Evolutionary conservation across 2,113 vertebrate genomes (phyloP), one percentile per base, ranked within the genome.

Genomic region (Steatornis caripensis): DNA sequence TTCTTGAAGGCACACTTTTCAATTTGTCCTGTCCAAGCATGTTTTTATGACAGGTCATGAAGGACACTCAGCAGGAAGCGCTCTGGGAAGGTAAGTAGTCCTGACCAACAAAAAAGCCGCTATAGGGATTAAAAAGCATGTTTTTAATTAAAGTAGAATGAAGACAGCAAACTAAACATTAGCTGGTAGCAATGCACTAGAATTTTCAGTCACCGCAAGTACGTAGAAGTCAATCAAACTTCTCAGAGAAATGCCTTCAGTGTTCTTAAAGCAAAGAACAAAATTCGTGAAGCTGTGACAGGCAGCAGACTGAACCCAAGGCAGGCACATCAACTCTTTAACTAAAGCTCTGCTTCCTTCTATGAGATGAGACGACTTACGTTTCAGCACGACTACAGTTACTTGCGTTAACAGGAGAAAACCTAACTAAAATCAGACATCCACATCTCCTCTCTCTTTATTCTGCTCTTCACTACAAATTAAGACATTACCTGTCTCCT

Each of bases 131-230:
- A 93, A 89, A 76, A 3, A n/a, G 86, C 77, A 83, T 69, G 69
- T 90, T 95, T 97, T 97, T 97, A 97, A 97, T 97, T 96, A 97
- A 96, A 94, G 48, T 41, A 78, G 65, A 96, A 95, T 29, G 85
- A 83, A 95, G 53, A 94, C 97, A 95, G 60, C 4, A 46, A 95
- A 91, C 64, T 76, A 97, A 94, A 95, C 87, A 92, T 92, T 92
- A 96, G 74, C 79, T 83, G 64, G 91, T 71, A 95, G 49, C 75
- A 94, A 76, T 30, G 82, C 72, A 86, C 48, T 88, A 79, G 95
- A 94, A 97, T 87, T 95, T 92, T 95, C 92, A 94, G 84, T 90
- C 81, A 87, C 54, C 6, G 1, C 70, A 95, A 70, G 83, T 77
- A 77, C 95, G 88, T 49, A 53, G 94, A 87, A 97, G 96, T 94